Evolutionary conservation across 2,113 vertebrate species (phyloP).

Genomic region (Eudyptes chrysolophus): DNA sequence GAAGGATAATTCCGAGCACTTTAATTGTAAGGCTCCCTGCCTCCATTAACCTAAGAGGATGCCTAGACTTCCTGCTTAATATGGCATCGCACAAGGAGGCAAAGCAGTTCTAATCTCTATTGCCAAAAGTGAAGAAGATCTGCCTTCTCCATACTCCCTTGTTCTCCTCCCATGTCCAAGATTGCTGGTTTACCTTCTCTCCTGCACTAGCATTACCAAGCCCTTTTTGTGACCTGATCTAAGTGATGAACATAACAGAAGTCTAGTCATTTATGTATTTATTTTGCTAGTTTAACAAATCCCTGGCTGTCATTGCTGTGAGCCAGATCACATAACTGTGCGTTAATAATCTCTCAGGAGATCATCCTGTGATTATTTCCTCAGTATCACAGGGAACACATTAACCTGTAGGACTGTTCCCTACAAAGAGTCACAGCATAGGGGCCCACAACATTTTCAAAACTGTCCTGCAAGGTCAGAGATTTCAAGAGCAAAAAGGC

Average conservation of each 20-base stretch:
- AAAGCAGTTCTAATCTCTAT: not conserved
- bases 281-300: not conserved
- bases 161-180: not conserved
- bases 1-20: not conserved
- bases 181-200: not conserved
- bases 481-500: not conserved
- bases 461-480: not conserved
- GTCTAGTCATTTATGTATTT: not conserved
- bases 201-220: not conserved
- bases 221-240: not conserved
- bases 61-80: not conserved
- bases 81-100: not conserved
- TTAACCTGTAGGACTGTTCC: not conserved
- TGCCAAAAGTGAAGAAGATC: not conserved
- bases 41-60: not conserved
- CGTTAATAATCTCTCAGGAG: not conserved
- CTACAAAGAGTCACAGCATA: not conserved
- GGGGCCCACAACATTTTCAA: not conserved
- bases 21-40: not conserved
- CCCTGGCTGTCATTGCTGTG: not conserved
- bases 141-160: not conserved
- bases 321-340: not conserved
- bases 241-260: not conserved
- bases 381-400: not conserved
- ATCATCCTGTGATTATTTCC: not conserved